Base-by-base conservation (phyloP, 2,113 vertebrate species). In the Circaetus cinerascens region DNA sequence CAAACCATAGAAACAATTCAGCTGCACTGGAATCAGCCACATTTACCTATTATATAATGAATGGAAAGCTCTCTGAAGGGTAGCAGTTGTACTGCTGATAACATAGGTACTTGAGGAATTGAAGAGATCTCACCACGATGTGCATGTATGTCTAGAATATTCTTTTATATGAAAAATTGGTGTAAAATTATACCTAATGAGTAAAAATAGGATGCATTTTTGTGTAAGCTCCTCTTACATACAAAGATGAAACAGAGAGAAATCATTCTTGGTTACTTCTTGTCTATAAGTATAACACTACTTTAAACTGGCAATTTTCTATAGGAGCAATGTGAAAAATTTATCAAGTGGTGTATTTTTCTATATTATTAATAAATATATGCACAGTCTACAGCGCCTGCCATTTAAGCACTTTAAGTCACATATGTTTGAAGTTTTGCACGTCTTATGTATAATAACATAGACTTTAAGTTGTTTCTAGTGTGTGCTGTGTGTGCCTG, bases 171-270 rank as follows among this genome's bases (percentile, higher is more conserved):
- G 71, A 91, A 94, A 88, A 96, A 88, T 64, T 57, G 63, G 21
- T 79, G 67, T 50, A 86, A 95, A 96, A 96, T 93, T 79, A 64
- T n/a, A 89, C 19, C 86, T 87, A 88, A 93, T 87, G 82, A 93
- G 74, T 86, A 73, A 94, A 88, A 90, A 92, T 36, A 86, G 38
- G 83, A 62, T 62, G 16, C 10, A 30, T 75, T 94, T 94, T 88
- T 92, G 46, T 82, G 46, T 82, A 87, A 95, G 76, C 68, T 91
- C 50, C 19, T 90, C 53, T 91, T 40, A 38, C 5, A 2, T 45
- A 76, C 38, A 55, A 50, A 83, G 80, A 85, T 59, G 74, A 93
- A 93, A 67, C 38, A 71, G 66, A 86, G 11, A 69, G 27, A 77
- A 86, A 68, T 72, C 5, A 43, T 71, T 81, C 30, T 90, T 68